Evolutionary conservation across 2,888 invertebrate genomes (phyloP).

Genomic region (Heterodera filipjevi): DNA sequence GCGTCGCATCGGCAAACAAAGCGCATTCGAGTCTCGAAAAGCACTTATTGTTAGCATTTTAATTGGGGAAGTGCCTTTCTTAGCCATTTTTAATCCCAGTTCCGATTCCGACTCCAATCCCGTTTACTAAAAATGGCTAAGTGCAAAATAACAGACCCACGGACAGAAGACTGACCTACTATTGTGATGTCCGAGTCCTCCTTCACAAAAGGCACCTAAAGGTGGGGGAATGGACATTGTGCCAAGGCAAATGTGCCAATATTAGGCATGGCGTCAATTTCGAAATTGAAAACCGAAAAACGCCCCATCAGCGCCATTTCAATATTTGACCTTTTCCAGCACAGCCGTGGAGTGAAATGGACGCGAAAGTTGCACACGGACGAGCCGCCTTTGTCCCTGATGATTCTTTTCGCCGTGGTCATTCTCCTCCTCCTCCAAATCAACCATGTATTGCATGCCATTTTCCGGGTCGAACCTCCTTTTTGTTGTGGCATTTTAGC

Average conservation of each 20-base stretch:
- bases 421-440: conserved; percentile 67
- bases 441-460: conserved; percentile 83
- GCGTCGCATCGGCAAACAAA: no score
- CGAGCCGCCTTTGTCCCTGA: conserved; percentile 38
- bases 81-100: no score
- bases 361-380: conserved; percentile 78
- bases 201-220: conserved; percentile 85
- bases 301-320: no score
- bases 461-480: conserved; percentile 77
- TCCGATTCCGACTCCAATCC: no score
- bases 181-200: conserved; percentile 84
- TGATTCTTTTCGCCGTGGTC: conserved; percentile 25
- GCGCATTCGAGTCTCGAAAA: no score
- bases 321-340: conserved; percentile 71
- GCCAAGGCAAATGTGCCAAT: background rate
- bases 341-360: conserved; percentile 85
- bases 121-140: background rate
- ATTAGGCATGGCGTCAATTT: no score
- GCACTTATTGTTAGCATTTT: no score
- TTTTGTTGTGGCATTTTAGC: conserved; percentile 64
- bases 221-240: background rate
- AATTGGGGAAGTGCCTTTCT: no score
- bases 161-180: conserved; percentile 66
- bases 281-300: no score
- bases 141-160: background rate